phyloP scores from a whole-genome alignment of 2,113 vertebrate genomes.

The Lethenteron reissneri region DNA sequence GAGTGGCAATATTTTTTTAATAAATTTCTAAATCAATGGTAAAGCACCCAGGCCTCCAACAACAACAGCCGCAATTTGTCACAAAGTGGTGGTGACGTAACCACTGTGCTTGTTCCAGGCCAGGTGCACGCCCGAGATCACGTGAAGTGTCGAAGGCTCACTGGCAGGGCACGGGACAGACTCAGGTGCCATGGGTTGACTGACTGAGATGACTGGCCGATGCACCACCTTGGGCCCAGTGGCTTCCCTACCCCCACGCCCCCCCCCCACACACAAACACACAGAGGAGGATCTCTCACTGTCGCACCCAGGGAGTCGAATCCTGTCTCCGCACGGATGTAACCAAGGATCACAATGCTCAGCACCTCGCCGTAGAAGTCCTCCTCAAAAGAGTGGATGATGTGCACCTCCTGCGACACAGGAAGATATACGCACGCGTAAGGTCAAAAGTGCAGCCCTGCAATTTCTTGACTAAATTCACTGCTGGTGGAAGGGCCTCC shows the following conservation, averaged over 20 bases:
- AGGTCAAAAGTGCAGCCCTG: background rate
- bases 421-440: background rate
- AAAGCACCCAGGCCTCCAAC: too few species aligned
- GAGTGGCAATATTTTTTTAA: too few species aligned
- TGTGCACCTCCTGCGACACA: constrained; percentile 53
- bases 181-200: background rate
- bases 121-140: constrained; percentile 7
- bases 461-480: background rate
- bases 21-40: too few species aligned
- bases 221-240: too few species aligned
- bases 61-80: too few species aligned
- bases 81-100: too few species aligned
- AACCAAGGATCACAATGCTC: constrained; percentile 58
- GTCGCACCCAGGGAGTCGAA: constrained; percentile 55
- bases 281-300: background rate
- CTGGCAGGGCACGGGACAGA: background rate
- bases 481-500: too few species aligned
- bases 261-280: background rate
- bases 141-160: background rate
- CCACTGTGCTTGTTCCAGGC: too few species aligned
- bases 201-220: too few species aligned
- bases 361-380: constrained; percentile 82
- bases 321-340: constrained; percentile 74
- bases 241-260: too few species aligned
- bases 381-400: constrained; percentile 75